A percentile compares a stretch with the other conserved stretches of the same genome.
Evolutionary conservation across 2,888 invertebrate species (phyloP).

Genomic region (Nemapogon koenigi): DNA sequence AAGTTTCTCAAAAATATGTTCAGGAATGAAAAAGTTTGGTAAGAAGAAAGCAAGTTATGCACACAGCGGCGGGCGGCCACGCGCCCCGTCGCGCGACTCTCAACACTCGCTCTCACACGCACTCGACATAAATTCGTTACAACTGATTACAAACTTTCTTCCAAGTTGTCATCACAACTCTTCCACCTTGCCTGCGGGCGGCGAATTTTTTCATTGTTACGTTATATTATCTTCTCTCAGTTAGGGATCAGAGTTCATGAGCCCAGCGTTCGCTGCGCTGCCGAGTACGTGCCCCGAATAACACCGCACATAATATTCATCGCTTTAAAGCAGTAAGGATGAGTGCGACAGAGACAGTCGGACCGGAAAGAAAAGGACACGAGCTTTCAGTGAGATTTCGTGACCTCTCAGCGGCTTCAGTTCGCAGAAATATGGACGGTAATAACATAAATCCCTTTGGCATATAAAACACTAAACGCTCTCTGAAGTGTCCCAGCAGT

Average conservation of each 20-base stretch:
- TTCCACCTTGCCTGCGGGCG: slow-evolving; percentile 41
- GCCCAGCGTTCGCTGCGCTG: slow-evolving; percentile 42
- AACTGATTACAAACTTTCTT: slow-evolving; percentile 58
- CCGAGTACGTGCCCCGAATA: slow-evolving; percentile 56
- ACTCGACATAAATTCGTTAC: slow-evolving; percentile 55
- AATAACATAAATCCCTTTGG: slow-evolving; percentile 66
- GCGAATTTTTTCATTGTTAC: slow-evolving; percentile 52
- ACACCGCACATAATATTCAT: slow-evolving; percentile 52
- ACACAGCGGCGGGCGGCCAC: slow-evolving; percentile 1
- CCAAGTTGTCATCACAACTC: slow-evolving; percentile 56
- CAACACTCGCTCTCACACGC: slow-evolving; percentile 36
- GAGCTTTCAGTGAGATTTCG: slow-evolving; percentile 51
- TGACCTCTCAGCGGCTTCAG: slow-evolving; percentile 62
- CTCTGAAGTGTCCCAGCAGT: slow-evolving; percentile 45
- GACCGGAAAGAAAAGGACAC: slow-evolving; percentile 29
- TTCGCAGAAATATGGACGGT: slow-evolving; percentile 63
- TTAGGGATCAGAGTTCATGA: slow-evolving; percentile 59
- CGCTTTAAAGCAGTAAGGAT: slow-evolving; percentile 46
- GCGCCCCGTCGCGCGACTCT: slow-evolving; percentile 1
- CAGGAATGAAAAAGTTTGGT: too few species aligned
- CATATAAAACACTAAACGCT: slow-evolving; percentile 67
- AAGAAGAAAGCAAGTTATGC: background rate
- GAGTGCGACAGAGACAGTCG: slow-evolving; percentile 33
- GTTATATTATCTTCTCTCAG: slow-evolving; percentile 47
- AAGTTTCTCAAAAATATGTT: slow-evolving; percentile 1